Evolutionary conservation across 2,113 vertebrate species (phyloP), one percentile per base, ranked within the genome.

Genomic region (Ceuthmochares aereus): DNA sequence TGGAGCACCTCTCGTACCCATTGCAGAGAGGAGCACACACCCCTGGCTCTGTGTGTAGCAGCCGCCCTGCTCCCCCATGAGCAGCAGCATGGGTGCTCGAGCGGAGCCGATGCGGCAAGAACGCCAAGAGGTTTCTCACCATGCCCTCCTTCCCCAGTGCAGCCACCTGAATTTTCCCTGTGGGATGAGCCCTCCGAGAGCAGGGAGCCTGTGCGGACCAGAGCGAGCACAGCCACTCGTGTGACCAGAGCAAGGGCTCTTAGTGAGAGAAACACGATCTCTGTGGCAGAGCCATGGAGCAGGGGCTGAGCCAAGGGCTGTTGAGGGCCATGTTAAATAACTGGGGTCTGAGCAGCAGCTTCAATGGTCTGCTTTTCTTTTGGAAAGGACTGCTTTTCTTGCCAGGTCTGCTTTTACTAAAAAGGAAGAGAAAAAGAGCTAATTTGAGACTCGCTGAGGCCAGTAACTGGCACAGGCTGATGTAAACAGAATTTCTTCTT

Each of bases 51-150:
- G n/a, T 2, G 4, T 42, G 42, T 42, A 10, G 49, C 4, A 16
- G 30, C 36, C 1, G 3, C 42, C 56, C 34, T 27, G 42, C 18
- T n/a, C 11, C 64, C 14, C 25, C 14, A 49, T 0, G 1, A 43
- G 45, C 54, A 30, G 18, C 29, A 19, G 7, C 2, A 3, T 0
- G 0, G 30, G 30, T n/a, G n/a, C 18, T 19, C 2, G 9, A 32
- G 0, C 5, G 0, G 58, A 63, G 64, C 78, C 78, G 40, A 13
- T 19, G 49, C 21, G 12, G 2, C 0, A 7, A n/a, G 62, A 47
- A 23, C 45, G 63, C 81, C 1, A 3, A 10, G 78, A 36, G 73
- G 17, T 40, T 66, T 78, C 45, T 29, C 72, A 29, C 62, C 7
- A 2, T 68, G 14, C 21, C 14, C 19, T 4, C 76, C 6, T 55